Base-by-base conservation (phyloP, 2,888 invertebrate genomes). In the Aleiodes leptofemur region DNA sequence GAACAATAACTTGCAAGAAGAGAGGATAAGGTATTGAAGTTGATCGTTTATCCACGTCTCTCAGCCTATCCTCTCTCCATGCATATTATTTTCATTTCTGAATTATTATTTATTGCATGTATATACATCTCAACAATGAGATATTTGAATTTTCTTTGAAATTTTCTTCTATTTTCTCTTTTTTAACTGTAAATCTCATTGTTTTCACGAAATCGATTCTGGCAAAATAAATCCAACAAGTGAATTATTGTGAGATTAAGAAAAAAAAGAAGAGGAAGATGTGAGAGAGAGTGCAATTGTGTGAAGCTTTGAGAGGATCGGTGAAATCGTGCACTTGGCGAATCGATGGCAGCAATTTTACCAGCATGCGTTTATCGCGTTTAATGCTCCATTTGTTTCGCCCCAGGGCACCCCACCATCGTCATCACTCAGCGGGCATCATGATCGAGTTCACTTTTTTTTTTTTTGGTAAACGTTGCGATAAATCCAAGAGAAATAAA, bases 361-460 rank as follows among this genome's bases (percentile, higher is more conserved):
- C 78, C 77, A 76, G 77, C 74, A 77, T 78, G 79, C 80, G 81
- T 84, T 83, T 80, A 82, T 78, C 77, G 78, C 80, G 77, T 81
- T 82, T 84, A 82, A 83, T 83, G 83, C 82, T 83, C 82, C 82
- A 83, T 83, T 85, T 82, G 80, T 80, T 81, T 78, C 83, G 73
- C 82, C 81, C 72, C 79, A 80, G 84, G 82, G 72, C 72, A 38
- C 38, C 11, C 59, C 59, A 53, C 72, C 43, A 51, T 59, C 53
- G 64, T 68, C 53, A 61, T 57, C 53, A 53, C 69, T 53, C 70
- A 13, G 53, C 34, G 23, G 31, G 51, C 70, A 64, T 14, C 29
- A 48, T 23, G 7, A 38, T 73, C 53, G 57, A 69, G 59, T 51
- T 51, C 38, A 59, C 13, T 34, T 48, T 50, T 56, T 70, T 70